These are phyloP conservation scores for Platichthys stellatus DNA, from an alignment of 2,113 vertebrate genomes.

Conservation along the genomic window DNA sequence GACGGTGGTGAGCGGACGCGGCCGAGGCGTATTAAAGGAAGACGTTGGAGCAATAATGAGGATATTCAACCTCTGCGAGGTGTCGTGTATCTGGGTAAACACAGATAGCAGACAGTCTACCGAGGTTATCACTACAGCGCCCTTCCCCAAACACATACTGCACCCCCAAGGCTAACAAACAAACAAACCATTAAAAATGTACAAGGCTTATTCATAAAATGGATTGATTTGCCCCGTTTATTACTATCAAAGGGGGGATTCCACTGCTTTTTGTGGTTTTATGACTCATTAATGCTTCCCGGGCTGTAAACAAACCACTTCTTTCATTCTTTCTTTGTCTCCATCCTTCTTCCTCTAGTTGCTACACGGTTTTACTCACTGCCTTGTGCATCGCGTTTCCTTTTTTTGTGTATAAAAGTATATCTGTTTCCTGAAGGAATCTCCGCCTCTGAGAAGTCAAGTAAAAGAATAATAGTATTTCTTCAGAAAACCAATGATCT, in stretches of 20 bases:
- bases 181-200: slow-evolving; percentile 83
- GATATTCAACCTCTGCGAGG: slow-evolving; percentile 73
- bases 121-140: slow-evolving; percentile 74
- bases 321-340: slow-evolving; percentile 20
- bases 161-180: slow-evolving; percentile 80
- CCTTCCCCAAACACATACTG: slow-evolving; percentile 73
- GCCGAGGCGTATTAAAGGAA: slow-evolving; percentile 73
- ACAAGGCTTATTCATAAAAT: slow-evolving; percentile 82
- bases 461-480: slow-evolving; percentile 71
- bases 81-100: slow-evolving; percentile 79
- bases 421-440: slow-evolving; percentile 36
- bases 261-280: slow-evolving; percentile 71
- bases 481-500: slow-evolving; percentile 90
- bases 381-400: background rate
- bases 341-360: background rate
- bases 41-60: slow-evolving; percentile 73
- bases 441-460: slow-evolving; percentile 44
- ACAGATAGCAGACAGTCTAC: slow-evolving; percentile 77
- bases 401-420: background rate
- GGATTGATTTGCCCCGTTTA: slow-evolving; percentile 81
- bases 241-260: slow-evolving; percentile 77
- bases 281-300: slow-evolving; percentile 78
- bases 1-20: slow-evolving; percentile 55
- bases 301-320: slow-evolving; percentile 76
- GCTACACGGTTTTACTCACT: slow-evolving; percentile 9